These are phyloP conservation scores for Sinohyriopsis cumingii DNA, from an alignment of 2,888 invertebrate species.

Conservation along the genomic window DNA sequence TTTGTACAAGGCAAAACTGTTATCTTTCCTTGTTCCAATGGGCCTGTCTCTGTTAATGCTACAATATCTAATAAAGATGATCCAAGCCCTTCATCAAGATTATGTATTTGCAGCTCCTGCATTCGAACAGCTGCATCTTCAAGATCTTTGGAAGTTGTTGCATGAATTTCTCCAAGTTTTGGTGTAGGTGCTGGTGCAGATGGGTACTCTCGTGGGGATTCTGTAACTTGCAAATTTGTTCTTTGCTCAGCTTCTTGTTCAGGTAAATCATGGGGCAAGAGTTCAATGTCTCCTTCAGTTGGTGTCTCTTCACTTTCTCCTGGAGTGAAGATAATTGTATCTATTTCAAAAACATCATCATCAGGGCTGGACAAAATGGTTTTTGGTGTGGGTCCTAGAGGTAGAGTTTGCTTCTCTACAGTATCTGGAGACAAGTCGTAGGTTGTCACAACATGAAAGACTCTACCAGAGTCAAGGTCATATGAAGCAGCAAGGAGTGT, in stretches of 20 bases:
- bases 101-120: conserved; percentile 34
- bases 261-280: conserved; percentile 27
- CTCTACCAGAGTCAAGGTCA: conserved; percentile 77
- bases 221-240: conserved; percentile 29
- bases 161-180: conserved; percentile 31
- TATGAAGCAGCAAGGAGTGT: conserved; percentile 92
- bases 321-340: conserved; percentile 16
- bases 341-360: conserved; percentile 71
- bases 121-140: conserved; percentile 51
- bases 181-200: conserved; percentile 63
- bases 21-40: conserved; percentile 4
- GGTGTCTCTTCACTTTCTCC: conserved; percentile 39
- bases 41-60: conserved; percentile 6
- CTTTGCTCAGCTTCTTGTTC: conserved; percentile 8
- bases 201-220: conserved; percentile 35
- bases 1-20: too few relatives aligned
- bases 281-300: conserved; percentile 40
- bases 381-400: conserved; percentile 74
- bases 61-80: conserved; percentile 8
- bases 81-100: conserved; percentile 16
- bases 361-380: conserved; percentile 71
- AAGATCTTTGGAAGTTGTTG: conserved; percentile 42
- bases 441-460: conserved; percentile 72
- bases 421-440: conserved; percentile 69
- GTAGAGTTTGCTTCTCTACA: conserved; percentile 76